Evolutionary conservation across 2,113 vertebrate genomes (phyloP), one percentile per base, ranked within the genome.

Genomic region (Brachyistius frenatus): DNA sequence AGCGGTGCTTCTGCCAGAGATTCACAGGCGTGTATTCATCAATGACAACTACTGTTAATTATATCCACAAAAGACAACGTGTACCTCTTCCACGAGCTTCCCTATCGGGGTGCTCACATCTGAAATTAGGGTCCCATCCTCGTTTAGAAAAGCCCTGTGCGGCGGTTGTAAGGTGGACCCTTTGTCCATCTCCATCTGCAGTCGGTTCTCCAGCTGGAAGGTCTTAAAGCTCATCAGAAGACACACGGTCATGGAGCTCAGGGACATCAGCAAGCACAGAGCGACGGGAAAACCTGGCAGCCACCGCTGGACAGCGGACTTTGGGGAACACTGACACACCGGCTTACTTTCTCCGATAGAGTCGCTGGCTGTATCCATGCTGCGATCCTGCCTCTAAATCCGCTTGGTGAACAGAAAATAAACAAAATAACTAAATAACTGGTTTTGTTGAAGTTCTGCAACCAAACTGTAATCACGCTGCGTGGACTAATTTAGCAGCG

Each of bases 201-300:
- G 87, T 56, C 96, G 89, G 81, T 86, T 94, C 93, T 96, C 96
- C 91, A 97, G 93, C 86, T 95, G 94, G 58, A 89, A 90, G 49
- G 96, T 96, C 92, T 94, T 96, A 82, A 95, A 88, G 81, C 94
- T 95, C 93, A 97, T 94, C 76, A 97, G 90, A 67, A 97, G 91
- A 86, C 97, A 97, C 88, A 95, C 91, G 76, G 90, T 93, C 69
- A 96, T 93, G 60, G 96, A 95, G 85, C 92, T 86, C 71, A 95
- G 68, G 23, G 95, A 96, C 86, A 96, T 86, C 44, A 96, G 93
- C 61, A 97, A 80, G 78, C 96, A 95, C 83, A 96, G 84, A 1
- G 81, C 77, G 37, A 93, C 76, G 31, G 92, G 90, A 11, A 93
- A 81, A 9, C 93, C 90, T 36, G 91, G 84, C n/a, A 90, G 60